These are phyloP conservation scores for Fukomys damarensis DNA, from an alignment of 2,113 vertebrate species.

Conservation along the genomic window DNA sequence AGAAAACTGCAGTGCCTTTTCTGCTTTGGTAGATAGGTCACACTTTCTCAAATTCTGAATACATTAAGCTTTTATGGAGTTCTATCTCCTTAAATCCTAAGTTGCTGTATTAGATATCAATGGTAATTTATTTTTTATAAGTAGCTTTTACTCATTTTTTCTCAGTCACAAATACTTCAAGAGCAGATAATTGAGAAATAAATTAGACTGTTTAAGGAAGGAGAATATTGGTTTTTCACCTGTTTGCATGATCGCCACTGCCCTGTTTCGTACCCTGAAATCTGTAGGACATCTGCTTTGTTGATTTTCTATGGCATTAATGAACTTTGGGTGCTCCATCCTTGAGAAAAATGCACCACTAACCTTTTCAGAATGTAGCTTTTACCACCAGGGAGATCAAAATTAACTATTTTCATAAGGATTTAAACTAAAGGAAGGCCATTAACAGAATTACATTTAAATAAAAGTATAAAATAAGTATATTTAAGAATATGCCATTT, in stretches of 20 bases:
- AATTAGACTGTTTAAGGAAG: slow-evolving; percentile 51
- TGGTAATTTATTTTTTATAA: slow-evolving; percentile 69
- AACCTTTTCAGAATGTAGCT: neutral
- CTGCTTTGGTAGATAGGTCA: slow-evolving; percentile 70
- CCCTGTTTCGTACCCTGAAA: neutral
- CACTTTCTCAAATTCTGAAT: slow-evolving; percentile 70
- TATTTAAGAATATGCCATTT: neutral
- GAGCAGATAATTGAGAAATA: slow-evolving; percentile 55
- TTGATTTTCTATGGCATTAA: slow-evolving; percentile 45
- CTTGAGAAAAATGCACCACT: neutral
- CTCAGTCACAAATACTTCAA: slow-evolving; percentile 37
- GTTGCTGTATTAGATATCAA: slow-evolving; percentile 56
- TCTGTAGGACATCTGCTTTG: neutral
- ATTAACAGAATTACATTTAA: neutral
- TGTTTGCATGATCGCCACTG: neutral
- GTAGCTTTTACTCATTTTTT: slow-evolving; percentile 5
- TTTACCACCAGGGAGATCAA: neutral
- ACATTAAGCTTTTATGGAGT: slow-evolving; percentile 60
- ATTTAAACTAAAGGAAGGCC: neutral
- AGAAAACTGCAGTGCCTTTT: slow-evolving; percentile 57
- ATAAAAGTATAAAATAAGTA: neutral
- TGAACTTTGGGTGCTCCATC: slow-evolving; percentile 3
- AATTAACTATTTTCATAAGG: neutral
- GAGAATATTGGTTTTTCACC: slow-evolving; percentile 12
- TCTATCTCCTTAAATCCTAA: slow-evolving; percentile 63